phyloP scores from a whole-genome alignment of 2,113 vertebrate genomes.

The Hyperopisus bebe region DNA sequence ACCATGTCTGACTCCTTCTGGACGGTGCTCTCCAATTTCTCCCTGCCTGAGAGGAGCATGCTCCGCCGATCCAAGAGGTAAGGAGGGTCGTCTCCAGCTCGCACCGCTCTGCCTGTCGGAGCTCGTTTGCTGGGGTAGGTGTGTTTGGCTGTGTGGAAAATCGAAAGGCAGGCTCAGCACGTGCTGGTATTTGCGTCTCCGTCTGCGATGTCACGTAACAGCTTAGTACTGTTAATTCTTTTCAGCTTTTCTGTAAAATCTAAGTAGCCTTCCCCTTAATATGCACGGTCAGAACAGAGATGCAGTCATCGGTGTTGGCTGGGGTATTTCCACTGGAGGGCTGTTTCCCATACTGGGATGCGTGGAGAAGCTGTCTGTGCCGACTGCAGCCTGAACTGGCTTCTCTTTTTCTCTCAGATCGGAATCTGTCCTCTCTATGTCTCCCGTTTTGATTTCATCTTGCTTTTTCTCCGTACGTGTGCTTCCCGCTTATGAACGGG shows the following conservation, averaged over 20 bases:
- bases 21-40: conserved; percentile 85
- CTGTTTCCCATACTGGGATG: neutral
- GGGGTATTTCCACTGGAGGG: neutral
- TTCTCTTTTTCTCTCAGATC: neutral
- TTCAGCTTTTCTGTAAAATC: neutral
- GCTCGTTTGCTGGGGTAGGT: neutral
- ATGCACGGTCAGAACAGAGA: neutral
- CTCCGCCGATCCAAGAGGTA: conserved; percentile 83
- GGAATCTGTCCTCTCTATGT: neutral
- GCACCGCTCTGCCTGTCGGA: neutral
- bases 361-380: neutral
- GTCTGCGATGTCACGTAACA: neutral
- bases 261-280: neutral
- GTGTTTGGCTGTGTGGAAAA: conserved; percentile 21
- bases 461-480: neutral
- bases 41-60: conserved; percentile 78
- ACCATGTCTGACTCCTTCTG: conserved; percentile 87
- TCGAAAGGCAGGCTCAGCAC: conserved; percentile 2
- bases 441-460: neutral
- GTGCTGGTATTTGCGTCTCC: neutral
- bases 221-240: neutral
- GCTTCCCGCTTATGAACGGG: neutral
- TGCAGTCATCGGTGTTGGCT: neutral
- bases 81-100: neutral
- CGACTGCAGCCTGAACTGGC: neutral